These are phyloP conservation scores for Rhegmatorhina hoffmannsi DNA, from an alignment of 2,113 vertebrate genomes.

Conservation along the genomic window DNA sequence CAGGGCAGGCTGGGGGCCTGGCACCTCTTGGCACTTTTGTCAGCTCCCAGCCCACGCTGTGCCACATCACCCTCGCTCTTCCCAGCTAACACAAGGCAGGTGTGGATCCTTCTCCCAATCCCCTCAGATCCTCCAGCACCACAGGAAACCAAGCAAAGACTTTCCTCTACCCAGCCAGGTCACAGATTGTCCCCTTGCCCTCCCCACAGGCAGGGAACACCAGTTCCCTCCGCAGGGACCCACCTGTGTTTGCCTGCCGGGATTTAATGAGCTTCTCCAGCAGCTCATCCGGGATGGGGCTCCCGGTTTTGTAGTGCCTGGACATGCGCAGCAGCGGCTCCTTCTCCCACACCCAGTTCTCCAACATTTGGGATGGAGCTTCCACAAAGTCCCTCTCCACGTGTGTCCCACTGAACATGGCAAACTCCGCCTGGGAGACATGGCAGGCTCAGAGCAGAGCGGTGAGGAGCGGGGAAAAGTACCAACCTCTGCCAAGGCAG, in stretches of 20 bases:
- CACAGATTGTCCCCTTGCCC: background rate
- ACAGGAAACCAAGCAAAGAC: background rate
- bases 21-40: background rate
- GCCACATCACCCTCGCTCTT: background rate
- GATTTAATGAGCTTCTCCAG: slow-evolving; percentile 93
- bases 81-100: background rate
- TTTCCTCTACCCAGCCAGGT: background rate
- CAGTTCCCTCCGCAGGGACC: rapidly evolving
- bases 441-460: rapidly evolving
- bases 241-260: slow-evolving; percentile 94
- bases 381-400: slow-evolving; percentile 98
- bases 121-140: background rate
- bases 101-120: rapidly evolving
- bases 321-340: slow-evolving; percentile 93
- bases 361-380: slow-evolving; percentile 96
- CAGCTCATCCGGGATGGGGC: slow-evolving; percentile 83
- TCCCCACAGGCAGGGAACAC: rapidly evolving
- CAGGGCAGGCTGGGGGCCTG: background rate
- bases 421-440: slow-evolving; percentile 86
- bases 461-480: rapidly evolving
- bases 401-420: slow-evolving; percentile 96
- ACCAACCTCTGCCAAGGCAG: rapidly evolving
- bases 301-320: slow-evolving; percentile 84
- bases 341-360: slow-evolving; percentile 99
- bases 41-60: background rate